Conservation (phyloP, 2,113 vertebrate genomes). For the Cyphomyrus discorhynchus region DNA sequence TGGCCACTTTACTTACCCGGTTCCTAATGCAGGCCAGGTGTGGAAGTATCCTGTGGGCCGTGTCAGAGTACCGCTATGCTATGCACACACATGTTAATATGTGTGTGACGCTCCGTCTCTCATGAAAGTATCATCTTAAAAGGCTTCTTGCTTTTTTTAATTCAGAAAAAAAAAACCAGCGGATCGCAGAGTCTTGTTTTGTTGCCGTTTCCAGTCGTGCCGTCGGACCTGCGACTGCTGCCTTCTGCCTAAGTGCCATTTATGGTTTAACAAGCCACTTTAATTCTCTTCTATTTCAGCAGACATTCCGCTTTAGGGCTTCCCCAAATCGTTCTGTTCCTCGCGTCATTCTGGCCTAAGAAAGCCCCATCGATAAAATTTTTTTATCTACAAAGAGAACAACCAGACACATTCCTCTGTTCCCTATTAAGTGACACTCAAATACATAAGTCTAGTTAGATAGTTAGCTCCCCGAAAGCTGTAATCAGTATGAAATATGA, state of each 20-base stretch:
- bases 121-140: neutral
- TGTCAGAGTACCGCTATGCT: neutral
- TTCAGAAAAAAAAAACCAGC: neutral
- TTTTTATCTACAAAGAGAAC: neutral
- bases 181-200: neutral
- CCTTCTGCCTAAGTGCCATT: neutral
- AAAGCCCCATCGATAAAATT: neutral
- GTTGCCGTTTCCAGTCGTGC: constrained; percentile 2
- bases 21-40: constrained; percentile 66
- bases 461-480: neutral
- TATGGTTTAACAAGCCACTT: constrained; percentile 9
- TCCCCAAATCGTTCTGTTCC: neutral
- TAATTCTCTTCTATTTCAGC: constrained; percentile 5
- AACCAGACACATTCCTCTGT: neutral
- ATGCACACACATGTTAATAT: neutral
- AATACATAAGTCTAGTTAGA: neutral
- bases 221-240: neutral
- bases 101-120: neutral
- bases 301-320: neutral
- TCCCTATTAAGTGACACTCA: neutral
- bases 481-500: neutral
- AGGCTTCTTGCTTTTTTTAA: neutral
- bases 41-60: neutral
- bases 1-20: constrained; percentile 67
- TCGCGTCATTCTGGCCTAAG: neutral